phyloP scores from a whole-genome alignment of 1,140 invertebrate genomes.

The Wasmannia auropunctata region DNA sequence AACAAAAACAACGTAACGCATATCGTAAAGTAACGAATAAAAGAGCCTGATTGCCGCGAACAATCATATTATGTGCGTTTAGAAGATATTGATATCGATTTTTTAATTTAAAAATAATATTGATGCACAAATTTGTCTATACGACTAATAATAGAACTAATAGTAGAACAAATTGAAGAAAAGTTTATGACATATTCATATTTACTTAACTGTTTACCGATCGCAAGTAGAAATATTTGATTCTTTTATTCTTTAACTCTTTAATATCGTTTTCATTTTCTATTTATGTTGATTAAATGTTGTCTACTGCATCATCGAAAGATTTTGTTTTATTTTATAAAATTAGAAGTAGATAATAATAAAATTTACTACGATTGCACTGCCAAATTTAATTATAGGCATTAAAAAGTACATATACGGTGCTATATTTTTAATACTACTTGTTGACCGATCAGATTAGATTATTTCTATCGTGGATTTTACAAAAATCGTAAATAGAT shows the following conservation, averaged over 20 bases:
- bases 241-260: conserved; percentile 1
- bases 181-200: not conserved
- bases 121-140: not conserved
- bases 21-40: not conserved
- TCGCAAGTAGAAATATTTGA: not conserved
- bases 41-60: not conserved
- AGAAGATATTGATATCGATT: not conserved
- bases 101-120: not conserved
- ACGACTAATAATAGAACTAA: not conserved
- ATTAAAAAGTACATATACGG: not conserved
- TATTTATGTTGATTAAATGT: not conserved
- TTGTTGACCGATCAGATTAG: not conserved
- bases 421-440: not conserved
- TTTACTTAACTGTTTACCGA: not conserved
- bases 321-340: not conserved
- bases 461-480: not conserved
- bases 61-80: not conserved
- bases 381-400: not conserved
- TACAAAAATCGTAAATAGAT: not conserved
- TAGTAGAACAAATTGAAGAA: not conserved
- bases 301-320: not conserved
- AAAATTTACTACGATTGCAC: not conserved
- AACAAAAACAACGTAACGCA: not conserved
- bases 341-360: not conserved
- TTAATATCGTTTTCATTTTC: not conserved